phyloP scores from a whole-genome alignment of 1,140 invertebrate species.

The Eufriesea mexicana region DNA sequence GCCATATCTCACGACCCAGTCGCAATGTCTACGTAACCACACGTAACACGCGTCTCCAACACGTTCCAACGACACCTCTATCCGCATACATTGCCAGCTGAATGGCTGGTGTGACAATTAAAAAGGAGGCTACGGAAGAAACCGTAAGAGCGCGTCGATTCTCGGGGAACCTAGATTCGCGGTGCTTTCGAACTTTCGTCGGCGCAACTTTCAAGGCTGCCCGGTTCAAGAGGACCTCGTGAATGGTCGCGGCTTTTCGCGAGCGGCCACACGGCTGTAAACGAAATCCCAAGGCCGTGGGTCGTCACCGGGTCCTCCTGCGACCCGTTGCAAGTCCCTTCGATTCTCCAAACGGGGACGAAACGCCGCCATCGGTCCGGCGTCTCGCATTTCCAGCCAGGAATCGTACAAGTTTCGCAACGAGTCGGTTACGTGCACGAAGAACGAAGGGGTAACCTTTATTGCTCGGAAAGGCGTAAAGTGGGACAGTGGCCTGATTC shows the following conservation, averaged over 20 bases:
- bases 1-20: too few relatives aligned
- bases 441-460: slow-evolving; percentile 70
- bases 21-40: too few relatives aligned
- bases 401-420: slow-evolving; percentile 43
- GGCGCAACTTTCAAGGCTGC: not conserved
- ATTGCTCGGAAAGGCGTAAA: slow-evolving; percentile 75
- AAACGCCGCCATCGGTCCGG: not conserved
- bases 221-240: not conserved
- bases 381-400: slow-evolving; percentile 18
- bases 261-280: not conserved
- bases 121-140: not conserved
- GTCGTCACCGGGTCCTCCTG: not conserved
- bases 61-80: too few relatives aligned
- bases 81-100: too few relatives aligned
- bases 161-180: slow-evolving; percentile 6
- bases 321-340: not conserved
- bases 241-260: not conserved
- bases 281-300: not conserved
- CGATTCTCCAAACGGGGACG: not conserved
- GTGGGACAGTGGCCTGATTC: slow-evolving; percentile 79
- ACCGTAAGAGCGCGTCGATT: not conserved
- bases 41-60: too few relatives aligned
- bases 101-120: not conserved
- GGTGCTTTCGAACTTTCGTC: not conserved
- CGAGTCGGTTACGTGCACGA: slow-evolving; percentile 56